A percentile compares a stretch with the other conserved stretches of the same genome.
phyloP scores from a whole-genome alignment of 35 echinoderm and acorn worm genomes.

The Apostichopus japonicus region DNA sequence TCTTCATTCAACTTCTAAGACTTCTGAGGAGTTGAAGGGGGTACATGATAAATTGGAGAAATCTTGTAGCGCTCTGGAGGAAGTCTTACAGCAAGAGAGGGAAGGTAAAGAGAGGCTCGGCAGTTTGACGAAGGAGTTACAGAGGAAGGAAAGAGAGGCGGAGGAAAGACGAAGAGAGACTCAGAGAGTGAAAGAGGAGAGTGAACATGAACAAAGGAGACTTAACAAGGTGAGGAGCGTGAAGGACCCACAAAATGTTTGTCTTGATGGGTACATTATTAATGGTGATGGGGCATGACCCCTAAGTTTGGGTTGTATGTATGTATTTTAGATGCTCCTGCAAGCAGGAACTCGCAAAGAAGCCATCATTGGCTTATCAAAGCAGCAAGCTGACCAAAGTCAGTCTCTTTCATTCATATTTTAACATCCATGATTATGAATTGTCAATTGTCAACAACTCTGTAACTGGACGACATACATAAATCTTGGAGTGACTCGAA shows the following conservation, averaged over 20 bases:
- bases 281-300: too few species aligned
- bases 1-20: neutral
- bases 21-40: conserved; percentile 12
- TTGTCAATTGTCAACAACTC: too few species aligned
- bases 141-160: neutral
- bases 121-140: conserved; percentile 5
- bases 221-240: conserved; percentile 13
- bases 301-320: too few species aligned
- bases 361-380: too few species aligned
- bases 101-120: conserved; percentile 22
- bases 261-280: too few species aligned
- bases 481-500: too few species aligned
- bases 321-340: too few species aligned
- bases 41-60: conserved; percentile 39
- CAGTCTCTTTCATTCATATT: too few species aligned
- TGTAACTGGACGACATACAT: too few species aligned
- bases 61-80: conserved; percentile 53
- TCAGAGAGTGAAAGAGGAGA: neutral
- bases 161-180: neutral
- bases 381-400: too few species aligned
- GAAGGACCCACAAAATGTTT: neutral
- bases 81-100: conserved; percentile 55
- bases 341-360: too few species aligned
- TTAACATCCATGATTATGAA: too few species aligned
- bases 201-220: conserved; percentile 21